Evolutionary conservation across 2,888 invertebrate species (phyloP).

Genomic region (Uloborus plumipes): DNA sequence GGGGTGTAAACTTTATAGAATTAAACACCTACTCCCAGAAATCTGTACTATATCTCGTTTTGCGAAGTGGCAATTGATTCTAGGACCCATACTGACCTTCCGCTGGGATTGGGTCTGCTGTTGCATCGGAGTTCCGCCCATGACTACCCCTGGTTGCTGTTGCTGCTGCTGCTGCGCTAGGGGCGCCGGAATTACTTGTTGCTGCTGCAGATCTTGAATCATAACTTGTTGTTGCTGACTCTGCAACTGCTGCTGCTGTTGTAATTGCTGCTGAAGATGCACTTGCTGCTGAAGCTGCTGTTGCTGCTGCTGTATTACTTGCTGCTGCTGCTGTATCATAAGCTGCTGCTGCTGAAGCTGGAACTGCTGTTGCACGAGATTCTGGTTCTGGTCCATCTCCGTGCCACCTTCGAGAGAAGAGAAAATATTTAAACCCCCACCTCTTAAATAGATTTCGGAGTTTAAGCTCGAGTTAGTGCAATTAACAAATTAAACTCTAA

Average conservation of each 20-base stretch:
- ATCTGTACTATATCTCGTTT: no score
- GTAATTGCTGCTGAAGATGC: conserved; percentile 56
- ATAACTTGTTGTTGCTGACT: conserved; percentile 51
- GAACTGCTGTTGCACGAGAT: conserved; percentile 63
- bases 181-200: conserved; percentile 30
- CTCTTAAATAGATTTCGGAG: not conserved
- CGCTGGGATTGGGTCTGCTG: conserved; percentile 67
- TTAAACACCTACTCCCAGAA: no score
- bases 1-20: no score
- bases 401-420: conserved; percentile 27
- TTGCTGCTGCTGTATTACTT: conserved; percentile 67
- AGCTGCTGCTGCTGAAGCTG: conserved; percentile 72
- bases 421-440: no score
- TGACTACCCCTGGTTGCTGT: conserved; percentile 18
- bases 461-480: not conserved
- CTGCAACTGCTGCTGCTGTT: conserved; percentile 62
- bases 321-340: conserved; percentile 68
- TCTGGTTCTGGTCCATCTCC: conserved; percentile 65
- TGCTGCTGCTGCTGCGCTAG: conserved; percentile 45
- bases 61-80: no score
- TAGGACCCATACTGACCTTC: conserved; percentile 26
- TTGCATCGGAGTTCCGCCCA: conserved; percentile 67
- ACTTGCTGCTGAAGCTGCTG: conserved; percentile 63
- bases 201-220: conserved; percentile 65
- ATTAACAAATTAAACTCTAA: no score